These are phyloP conservation scores for Aythya baeri DNA, from an alignment of 2,113 vertebrate genomes.

Conservation along the genomic window DNA sequence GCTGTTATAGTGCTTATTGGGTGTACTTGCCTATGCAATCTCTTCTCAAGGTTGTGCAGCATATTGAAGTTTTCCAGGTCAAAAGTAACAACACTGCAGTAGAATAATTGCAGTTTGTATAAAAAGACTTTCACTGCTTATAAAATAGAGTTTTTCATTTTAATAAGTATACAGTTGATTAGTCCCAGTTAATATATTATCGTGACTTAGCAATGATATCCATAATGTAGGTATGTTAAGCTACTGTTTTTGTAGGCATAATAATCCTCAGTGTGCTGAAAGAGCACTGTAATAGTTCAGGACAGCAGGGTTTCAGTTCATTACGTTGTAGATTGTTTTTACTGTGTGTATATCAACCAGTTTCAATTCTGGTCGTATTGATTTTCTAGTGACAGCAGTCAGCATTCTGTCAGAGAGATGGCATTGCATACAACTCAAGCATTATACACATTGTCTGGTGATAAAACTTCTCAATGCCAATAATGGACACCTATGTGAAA, in stretches of 20 bases:
- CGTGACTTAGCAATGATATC: not conserved
- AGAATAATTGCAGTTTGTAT: not conserved
- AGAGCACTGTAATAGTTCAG: not conserved
- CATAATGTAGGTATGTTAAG: not conserved
- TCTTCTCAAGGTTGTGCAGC: constrained; percentile 9
- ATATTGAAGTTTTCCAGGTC: not conserved
- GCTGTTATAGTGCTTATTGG: not conserved
- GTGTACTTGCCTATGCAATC: not conserved
- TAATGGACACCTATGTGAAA: not conserved
- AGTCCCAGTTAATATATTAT: not conserved
- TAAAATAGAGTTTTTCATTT: constrained; percentile 1
- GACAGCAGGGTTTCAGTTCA: not conserved
- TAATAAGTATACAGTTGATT: constrained; percentile 8
- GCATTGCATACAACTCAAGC: not conserved
- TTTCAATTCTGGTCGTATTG: not conserved
- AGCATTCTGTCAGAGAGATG: constrained; percentile 24
- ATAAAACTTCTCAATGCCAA: constrained; percentile 7
- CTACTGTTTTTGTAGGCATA: not conserved
- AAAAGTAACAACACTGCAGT: not conserved
- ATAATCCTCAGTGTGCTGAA: not conserved
- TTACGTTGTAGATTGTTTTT: not conserved
- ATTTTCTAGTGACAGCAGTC: not conserved
- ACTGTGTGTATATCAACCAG: not conserved
- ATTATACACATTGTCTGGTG: not conserved
- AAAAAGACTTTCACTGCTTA: not conserved